These are phyloP conservation scores for Cheirogaleus major DNA, from an alignment of 2,797 vertebrate species.

Conservation along the genomic window DNA sequence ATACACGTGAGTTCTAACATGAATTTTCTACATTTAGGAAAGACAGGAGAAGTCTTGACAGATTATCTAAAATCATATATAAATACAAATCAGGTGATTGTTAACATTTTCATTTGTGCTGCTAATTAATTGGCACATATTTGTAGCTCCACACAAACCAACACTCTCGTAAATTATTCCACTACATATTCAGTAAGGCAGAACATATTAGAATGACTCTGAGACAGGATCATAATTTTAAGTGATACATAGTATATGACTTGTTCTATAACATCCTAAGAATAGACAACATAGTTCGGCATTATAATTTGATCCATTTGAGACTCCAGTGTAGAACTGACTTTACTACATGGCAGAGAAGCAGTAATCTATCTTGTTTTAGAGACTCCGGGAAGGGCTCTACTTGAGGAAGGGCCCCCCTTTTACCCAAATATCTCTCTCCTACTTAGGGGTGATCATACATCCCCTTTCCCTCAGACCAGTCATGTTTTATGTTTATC, in stretches of 20 bases:
- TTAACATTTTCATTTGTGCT: conserved; percentile 38
- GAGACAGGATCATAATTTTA: conserved; percentile 13
- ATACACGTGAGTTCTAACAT: conserved; percentile 28
- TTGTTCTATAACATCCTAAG: not conserved
- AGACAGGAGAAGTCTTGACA: not conserved
- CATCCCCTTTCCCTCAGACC: not conserved
- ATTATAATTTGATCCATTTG: not conserved
- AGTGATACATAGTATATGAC: not conserved
- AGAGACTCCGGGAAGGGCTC: not conserved
- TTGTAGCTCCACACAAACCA: conserved; percentile 12
- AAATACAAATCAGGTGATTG: conserved; percentile 38
- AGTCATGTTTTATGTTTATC: not conserved
- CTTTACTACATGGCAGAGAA: not conserved
- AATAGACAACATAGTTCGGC: not conserved
- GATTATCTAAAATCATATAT: conserved; percentile 23
- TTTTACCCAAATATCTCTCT: not conserved
- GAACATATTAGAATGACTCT: conserved; percentile 11
- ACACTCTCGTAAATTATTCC: conserved; percentile 37
- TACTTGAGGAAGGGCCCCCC: not conserved
- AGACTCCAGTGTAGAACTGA: not conserved
- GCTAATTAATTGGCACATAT: conserved; percentile 57
- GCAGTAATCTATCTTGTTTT: not conserved
- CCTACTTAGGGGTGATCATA: not conserved
- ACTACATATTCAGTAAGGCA: conserved; percentile 37
- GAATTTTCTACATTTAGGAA: conserved; percentile 42